A percentile compares a stretch with the other conserved stretches of the same genome.
Conservation (phyloP, 2,113 vertebrate genomes). For the Microtus oregoni region DNA sequence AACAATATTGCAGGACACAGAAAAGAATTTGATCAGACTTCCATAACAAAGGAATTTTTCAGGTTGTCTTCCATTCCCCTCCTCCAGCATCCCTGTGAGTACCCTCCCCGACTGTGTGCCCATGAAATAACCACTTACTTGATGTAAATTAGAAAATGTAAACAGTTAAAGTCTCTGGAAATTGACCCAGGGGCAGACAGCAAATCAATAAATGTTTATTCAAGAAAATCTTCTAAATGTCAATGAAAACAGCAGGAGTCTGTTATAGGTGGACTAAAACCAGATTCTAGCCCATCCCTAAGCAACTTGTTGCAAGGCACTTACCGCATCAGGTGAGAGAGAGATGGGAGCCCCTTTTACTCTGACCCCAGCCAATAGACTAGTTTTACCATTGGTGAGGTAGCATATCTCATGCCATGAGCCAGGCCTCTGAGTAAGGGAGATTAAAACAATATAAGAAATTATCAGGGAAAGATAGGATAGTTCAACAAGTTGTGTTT, state of each 20-base stretch:
- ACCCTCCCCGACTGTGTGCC: not conserved
- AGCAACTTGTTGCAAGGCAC: not conserved
- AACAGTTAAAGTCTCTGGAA: constrained; percentile 28
- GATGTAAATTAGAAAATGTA: constrained; percentile 32
- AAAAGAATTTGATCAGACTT: not conserved
- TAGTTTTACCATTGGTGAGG: not conserved
- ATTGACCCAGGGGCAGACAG: not conserved
- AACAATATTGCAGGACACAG: not conserved
- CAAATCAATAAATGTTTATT: constrained; percentile 43
- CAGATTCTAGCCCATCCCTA: not conserved
- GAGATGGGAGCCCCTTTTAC: not conserved
- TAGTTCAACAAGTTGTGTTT: not conserved
- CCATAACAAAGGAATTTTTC: not conserved
- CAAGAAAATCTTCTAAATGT: constrained; percentile 33
- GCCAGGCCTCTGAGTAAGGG: not conserved
- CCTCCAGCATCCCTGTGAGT: not conserved
- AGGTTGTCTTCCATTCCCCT: not conserved
- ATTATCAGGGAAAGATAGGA: not conserved
- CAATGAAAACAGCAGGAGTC: not conserved
- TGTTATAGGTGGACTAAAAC: not conserved
- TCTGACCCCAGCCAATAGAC: not conserved
- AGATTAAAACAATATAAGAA: not conserved
- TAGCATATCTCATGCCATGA: not conserved
- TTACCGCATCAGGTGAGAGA: not conserved
- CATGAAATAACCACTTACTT: not conserved